Evolutionary conservation across 92 coral and sea anemone species (phyloP).

Genomic region (Bergia sp.): DNA sequence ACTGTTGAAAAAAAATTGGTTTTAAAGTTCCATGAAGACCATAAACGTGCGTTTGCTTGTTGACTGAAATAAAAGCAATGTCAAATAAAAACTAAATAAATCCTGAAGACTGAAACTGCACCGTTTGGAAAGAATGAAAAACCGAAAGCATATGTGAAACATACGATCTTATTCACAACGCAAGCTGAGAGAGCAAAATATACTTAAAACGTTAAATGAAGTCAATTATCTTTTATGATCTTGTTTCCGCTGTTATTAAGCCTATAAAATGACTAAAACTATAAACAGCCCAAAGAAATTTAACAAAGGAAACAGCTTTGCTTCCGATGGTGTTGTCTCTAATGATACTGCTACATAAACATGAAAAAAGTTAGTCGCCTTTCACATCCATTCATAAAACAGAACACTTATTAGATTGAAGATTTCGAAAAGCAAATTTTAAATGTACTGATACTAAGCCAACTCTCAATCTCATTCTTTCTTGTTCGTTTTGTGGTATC

Average conservation of each 20-base stretch:
- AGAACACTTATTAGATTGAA: background rate
- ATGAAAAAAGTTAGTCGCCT: background rate
- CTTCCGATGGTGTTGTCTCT: background rate
- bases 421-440: slow-evolving; percentile 8
- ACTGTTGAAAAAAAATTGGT: background rate
- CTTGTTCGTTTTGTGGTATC: background rate
- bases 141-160: slow-evolving; percentile 22
- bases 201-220: background rate
- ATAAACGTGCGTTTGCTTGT: background rate
- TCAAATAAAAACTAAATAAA: background rate
- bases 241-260: slow-evolving; percentile 33
- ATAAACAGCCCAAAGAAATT: slow-evolving; percentile 5
- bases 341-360: background rate
- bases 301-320: slow-evolving; percentile 3
- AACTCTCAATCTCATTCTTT: background rate
- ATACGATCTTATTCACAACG: slow-evolving; percentile 4
- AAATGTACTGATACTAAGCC: background rate
- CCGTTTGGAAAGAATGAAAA: background rate
- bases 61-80: background rate
- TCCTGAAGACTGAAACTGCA: background rate
- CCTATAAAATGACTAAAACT: slow-evolving; percentile 11
- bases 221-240: slow-evolving; percentile 13
- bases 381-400: background rate
- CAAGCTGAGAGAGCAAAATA: background rate
- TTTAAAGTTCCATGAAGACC: background rate